A percentile compares a stretch with the other conserved stretches of the same genome.
Conservation (phyloP, 2,113 vertebrate species). For the Indicator indicator region DNA sequence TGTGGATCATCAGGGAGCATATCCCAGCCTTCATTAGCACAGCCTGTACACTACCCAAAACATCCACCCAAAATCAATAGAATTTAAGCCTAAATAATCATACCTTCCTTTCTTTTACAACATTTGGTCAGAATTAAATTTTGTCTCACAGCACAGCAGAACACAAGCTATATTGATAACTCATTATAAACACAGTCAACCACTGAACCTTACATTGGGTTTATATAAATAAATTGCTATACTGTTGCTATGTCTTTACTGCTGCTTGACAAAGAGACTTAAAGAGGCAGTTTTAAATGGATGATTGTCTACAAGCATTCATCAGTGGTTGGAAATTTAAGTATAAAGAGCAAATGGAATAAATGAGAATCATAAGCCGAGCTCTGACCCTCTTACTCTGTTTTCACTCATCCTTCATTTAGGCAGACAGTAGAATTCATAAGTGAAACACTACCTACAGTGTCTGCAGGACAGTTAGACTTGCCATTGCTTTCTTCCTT, state of each 20-base stretch:
- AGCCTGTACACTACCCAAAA: neutral
- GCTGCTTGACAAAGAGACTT: neutral
- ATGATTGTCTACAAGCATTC: neutral
- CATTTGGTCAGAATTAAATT: neutral
- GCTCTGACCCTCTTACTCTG: neutral
- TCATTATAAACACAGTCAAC: neutral
- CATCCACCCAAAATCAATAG: neutral
- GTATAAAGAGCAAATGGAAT: neutral
- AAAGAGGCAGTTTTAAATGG: neutral
- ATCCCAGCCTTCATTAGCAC: neutral
- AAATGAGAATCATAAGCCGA: neutral
- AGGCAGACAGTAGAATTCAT: neutral
- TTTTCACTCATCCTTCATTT: neutral
- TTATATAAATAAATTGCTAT: neutral
- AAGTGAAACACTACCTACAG: neutral
- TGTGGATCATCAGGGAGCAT: neutral
- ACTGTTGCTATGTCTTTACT: neutral
- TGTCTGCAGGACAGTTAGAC: neutral
- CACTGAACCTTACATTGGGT: neutral
- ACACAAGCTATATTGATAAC: neutral
- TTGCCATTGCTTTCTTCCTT: neutral
- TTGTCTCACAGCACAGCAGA: neutral
- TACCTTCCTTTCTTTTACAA: neutral
- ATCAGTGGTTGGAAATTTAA: neutral
- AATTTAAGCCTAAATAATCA: conserved; percentile 26